Evolutionary conservation across 2,888 invertebrate species (phyloP).

Genomic region (Lasioglossum marginatum): DNA sequence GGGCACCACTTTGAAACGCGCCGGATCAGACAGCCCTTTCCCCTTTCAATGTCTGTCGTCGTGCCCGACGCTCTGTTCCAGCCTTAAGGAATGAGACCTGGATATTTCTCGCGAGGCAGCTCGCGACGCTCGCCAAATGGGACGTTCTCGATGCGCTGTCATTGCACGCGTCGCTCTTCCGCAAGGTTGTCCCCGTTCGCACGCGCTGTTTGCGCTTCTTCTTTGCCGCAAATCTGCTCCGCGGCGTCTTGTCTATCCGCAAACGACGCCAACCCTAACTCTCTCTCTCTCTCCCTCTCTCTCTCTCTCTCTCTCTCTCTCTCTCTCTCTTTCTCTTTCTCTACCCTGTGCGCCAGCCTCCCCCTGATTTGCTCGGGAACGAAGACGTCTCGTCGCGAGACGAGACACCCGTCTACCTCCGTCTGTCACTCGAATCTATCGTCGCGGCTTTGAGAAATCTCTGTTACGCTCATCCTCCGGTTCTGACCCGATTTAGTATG

Average conservation of each 20-base stretch:
- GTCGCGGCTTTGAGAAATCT: conserved; percentile 14
- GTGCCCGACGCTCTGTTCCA: not conserved
- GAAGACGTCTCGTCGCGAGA: conserved; percentile 7
- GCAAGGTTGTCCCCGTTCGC: conserved; percentile 25
- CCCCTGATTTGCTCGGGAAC: conserved; percentile 30
- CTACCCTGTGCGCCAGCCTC: not conserved
- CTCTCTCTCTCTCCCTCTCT: not conserved
- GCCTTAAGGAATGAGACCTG: conserved; percentile 10
- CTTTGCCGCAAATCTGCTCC: not conserved
- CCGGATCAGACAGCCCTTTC: not conserved
- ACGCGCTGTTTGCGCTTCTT: conserved; percentile 31
- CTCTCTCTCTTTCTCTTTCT: not conserved
- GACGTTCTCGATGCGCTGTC: conserved; percentile 38
- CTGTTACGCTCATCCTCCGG: not conserved
- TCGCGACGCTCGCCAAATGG: conserved; percentile 45
- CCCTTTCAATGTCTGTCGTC: conserved; percentile 4
- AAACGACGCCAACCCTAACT: conserved; percentile 2
- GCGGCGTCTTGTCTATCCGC: conserved; percentile 25
- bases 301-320: not conserved
- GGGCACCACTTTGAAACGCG: not conserved
- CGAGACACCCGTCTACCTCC: conserved; percentile 10
- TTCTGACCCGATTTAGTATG: conserved; percentile 2
- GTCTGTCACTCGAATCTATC: conserved; percentile 13
- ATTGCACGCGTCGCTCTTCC: conserved; percentile 13
- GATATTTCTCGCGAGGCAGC: conserved; percentile 33